Evolutionary conservation across 2,113 vertebrate species (phyloP).

Genomic region (Acanthochromis polyacanthus): DNA sequence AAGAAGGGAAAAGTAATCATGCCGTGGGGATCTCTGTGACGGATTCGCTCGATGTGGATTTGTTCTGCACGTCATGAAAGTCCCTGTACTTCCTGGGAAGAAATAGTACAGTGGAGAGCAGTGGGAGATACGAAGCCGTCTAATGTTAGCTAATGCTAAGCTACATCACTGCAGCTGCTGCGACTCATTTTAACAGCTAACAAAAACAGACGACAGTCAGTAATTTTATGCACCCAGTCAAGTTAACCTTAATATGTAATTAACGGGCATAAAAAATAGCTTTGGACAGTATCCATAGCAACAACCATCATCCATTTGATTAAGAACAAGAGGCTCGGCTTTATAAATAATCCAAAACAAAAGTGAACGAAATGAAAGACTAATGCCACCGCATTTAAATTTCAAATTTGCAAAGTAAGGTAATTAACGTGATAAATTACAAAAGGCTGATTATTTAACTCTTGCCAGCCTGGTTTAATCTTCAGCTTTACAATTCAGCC

Average conservation of each 20-base stretch:
- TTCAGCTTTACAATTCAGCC: neutral
- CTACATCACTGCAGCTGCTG: neutral
- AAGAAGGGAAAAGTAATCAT: neutral
- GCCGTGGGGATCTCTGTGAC: neutral
- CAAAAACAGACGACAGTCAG: neutral
- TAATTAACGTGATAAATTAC: conserved; percentile 36
- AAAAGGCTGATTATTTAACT: conserved; percentile 30
- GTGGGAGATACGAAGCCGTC: neutral
- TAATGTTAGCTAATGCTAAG: neutral
- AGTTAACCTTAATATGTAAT: conserved; percentile 23
- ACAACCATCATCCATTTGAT: conserved; percentile 29
- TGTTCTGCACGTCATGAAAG: conserved; percentile 7
- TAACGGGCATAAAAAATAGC: neutral
- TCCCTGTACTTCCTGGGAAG: neutral
- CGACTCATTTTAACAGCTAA: conserved; percentile 7
- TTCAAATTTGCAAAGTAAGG: conserved; percentile 46
- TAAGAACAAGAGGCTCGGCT: conserved; percentile 19
- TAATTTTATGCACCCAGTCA: conserved; percentile 23
- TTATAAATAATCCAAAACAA: conserved; percentile 35
- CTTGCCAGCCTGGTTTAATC: neutral
- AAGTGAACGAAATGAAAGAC: conserved; percentile 24
- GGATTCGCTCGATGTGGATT: conserved; percentile 15
- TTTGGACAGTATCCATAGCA: conserved; percentile 42
- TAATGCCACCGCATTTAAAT: conserved; percentile 23
- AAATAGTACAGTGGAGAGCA: neutral